Evolutionary conservation across 2,888 invertebrate genomes (phyloP).

Genomic region (Apotomis turbidana): DNA sequence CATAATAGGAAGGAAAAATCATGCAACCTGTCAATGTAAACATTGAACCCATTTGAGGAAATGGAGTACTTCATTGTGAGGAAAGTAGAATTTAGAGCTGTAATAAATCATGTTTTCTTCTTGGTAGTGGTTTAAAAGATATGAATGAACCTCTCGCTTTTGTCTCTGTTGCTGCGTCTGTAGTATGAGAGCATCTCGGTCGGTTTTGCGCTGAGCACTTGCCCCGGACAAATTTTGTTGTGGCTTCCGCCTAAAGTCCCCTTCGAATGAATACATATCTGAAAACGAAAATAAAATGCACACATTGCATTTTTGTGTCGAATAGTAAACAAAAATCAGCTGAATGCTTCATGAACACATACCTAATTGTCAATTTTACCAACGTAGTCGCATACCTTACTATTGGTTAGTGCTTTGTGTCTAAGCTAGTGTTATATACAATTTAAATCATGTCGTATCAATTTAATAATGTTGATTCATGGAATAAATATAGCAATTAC

Average conservation of each 20-base stretch:
- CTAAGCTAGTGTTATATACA: constrained; percentile 6
- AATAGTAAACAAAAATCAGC: constrained; percentile 69
- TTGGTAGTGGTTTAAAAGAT: background rate
- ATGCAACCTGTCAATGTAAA: too few species aligned
- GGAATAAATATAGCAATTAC: constrained; percentile 33
- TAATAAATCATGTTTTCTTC: background rate
- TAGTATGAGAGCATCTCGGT: constrained; percentile 88
- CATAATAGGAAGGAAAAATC: background rate
- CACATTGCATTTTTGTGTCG: constrained; percentile 22
- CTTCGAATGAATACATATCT: constrained; percentile 92
- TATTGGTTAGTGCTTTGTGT: constrained; percentile 12
- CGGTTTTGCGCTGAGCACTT: constrained; percentile 87
- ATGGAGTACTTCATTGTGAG: background rate
- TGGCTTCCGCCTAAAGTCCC: constrained; percentile 93
- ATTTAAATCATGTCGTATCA: constrained; percentile 33
- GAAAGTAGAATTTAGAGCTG: background rate
- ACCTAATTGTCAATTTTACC: constrained; percentile 44
- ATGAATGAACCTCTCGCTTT: constrained; percentile 89
- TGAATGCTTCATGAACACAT: constrained; percentile 54
- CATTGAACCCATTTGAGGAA: constrained; percentile 12
- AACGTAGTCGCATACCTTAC: constrained; percentile 37
- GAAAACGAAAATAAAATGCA: constrained; percentile 53
- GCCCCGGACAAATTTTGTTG: constrained; percentile 95
- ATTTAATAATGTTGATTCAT: constrained; percentile 26
- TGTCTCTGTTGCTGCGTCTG: constrained; percentile 93